Conservation (phyloP, 2,888 invertebrate genomes). For the Harpalus rufipes region DNA sequence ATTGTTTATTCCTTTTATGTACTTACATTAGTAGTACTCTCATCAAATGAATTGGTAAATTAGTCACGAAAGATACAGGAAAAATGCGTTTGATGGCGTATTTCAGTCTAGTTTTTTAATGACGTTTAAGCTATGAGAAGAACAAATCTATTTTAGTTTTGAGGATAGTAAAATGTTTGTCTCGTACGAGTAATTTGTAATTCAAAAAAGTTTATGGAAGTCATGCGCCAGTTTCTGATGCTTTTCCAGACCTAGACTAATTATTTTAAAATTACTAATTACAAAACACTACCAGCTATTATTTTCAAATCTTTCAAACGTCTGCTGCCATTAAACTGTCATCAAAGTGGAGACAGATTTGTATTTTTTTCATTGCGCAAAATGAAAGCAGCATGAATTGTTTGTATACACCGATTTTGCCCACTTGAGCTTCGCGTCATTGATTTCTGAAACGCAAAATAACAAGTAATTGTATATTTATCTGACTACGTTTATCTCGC, state of each 20-base stretch:
- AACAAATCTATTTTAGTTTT: constrained; percentile 12
- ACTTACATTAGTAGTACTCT: no score
- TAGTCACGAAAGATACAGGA: no score
- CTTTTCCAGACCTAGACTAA: constrained; percentile 61
- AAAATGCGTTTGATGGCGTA: not conserved
- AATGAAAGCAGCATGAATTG: not conserved
- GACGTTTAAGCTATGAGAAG: not conserved
- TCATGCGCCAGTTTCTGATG: constrained; percentile 46
- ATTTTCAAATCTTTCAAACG: constrained; percentile 66
- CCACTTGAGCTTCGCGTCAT: no score
- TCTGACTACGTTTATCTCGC: no score
- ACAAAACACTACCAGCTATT: constrained; percentile 45
- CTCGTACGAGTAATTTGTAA: constrained; percentile 60
- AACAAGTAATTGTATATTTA: no score
- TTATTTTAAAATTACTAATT: constrained; percentile 64
- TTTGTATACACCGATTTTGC: no score
- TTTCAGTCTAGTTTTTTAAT: not conserved
- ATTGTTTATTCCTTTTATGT: no score
- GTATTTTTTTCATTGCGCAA: not conserved
- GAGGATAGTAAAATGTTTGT: constrained; percentile 49
- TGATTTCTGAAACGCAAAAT: no score
- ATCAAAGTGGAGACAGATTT: not conserved
- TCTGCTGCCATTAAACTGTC: constrained; percentile 57
- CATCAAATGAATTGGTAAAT: no score
- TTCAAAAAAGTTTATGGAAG: constrained; percentile 63